Conservation (phyloP, 2,113 vertebrate species). For the Forbesichthys agassizii region DNA sequence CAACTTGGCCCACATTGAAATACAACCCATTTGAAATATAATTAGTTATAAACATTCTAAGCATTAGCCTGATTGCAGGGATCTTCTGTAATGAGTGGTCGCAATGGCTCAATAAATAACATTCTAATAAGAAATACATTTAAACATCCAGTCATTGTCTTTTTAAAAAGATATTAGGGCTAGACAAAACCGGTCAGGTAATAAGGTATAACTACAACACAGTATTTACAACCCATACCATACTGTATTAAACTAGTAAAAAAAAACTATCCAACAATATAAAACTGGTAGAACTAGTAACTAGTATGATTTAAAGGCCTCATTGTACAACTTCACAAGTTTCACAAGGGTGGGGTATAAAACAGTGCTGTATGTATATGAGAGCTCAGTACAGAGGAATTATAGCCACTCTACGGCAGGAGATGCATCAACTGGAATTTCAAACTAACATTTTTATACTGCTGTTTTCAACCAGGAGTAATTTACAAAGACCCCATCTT, state of each 20-base stretch:
- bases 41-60: background rate
- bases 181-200: slow-evolving; percentile 32
- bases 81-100: no score
- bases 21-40: background rate
- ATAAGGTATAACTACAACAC: background rate
- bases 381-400: no score
- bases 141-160: slow-evolving; percentile 16
- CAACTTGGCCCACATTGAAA: background rate
- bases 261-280: slow-evolving; percentile 38
- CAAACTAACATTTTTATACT: no score
- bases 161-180: slow-evolving; percentile 32
- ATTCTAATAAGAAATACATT: background rate
- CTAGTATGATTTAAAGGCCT: background rate
- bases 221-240: slow-evolving; percentile 31
- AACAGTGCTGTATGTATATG: no score
- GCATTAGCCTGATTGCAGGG: background rate
- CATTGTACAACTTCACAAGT: no score
- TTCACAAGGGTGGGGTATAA: no score
- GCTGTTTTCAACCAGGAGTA: background rate
- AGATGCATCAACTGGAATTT: no score
- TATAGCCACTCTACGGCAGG: no score
- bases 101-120: slow-evolving; percentile 37
- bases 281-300: slow-evolving; percentile 4
- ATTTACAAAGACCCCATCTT: background rate
- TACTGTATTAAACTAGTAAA: slow-evolving; percentile 11